Base-by-base conservation (phyloP, 2,888 invertebrate genomes). In the Podotricha telesiphe region DNA sequence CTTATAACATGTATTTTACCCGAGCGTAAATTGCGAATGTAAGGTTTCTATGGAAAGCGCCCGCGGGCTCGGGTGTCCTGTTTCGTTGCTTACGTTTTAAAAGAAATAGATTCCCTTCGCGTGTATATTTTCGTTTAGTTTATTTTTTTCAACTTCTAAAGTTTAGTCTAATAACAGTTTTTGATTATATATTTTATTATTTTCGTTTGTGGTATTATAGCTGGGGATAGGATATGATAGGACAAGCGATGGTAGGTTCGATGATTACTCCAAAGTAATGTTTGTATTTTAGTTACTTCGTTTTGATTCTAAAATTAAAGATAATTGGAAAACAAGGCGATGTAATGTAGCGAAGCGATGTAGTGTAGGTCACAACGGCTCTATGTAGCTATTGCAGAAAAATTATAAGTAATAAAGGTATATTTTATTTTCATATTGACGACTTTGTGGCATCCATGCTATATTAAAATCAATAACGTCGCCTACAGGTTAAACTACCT, bases 61-160 rank as follows among this genome's bases (percentile, higher is more conserved):
- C 55, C 37, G 55, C 55, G 34, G 37, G 55, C 37, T 37, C 55
- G 55, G 34, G 55, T 55, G 55, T 55, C 55, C 55, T 37, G 55
- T 55, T 37, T 55, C 55, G 28, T 53, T 53, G 53, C 28, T 53
- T 53, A n/a, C 53, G 3, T 55, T 37, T 55, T 37, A 13, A 55
- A 55, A 37, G 55, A 37, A 37, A 55, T 37, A 55, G 11, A 37
- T 34, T 55, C 55, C 37, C 37, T 55, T 34, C 34, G 55, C 55
- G 55, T 55, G 34, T 55, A 37, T 17, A 34, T 34, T 55, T 34
- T 37, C 5, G 13, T 10, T 55, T 17, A 28, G 6, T 8, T 28
- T 51, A 28, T 53, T 37, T 13, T 42, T 42, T 42, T 11, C 13
- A 42, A 53, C 4, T 17, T 28, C 10, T 53, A 34, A 17, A n/a